Base-by-base conservation (phyloP, 1,140 invertebrate species). In the Fopius arisanus region DNA sequence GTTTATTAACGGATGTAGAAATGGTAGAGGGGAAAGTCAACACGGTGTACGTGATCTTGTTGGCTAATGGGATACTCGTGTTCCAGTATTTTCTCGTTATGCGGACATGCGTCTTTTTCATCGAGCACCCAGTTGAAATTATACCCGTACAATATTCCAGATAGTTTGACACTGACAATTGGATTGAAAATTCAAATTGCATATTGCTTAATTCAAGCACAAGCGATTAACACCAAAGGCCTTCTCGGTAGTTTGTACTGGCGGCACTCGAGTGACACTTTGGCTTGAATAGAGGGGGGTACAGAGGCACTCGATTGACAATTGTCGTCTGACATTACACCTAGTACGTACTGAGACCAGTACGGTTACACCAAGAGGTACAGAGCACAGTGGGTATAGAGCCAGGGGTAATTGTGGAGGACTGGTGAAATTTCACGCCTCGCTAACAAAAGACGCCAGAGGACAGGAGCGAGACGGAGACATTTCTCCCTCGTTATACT, bases 11-110 rank as follows among this genome's bases (percentile, higher is more conserved):
- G 68, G 72, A 69, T 33, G 65, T 75, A 74, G 19, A 21, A 40
- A 33, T 37, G 66, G 70, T n/a, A 16, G 62, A 69, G 59, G 68
- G 48, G 51, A 70, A 54, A 75, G 26, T 62, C 41, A 63, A 54
- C 51, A 76, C 78, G 80, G 82, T 77, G 79, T 78, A 83, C 82
- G 82, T 85, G 83, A 83, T 85, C 84, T 83, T 85, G 84, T 84
- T 84, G 82, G 84, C 84, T 86, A 86, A 86, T 86, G 84, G 84
- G 80, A 81, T 84, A 86, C 83, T 84, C 84, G 81, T 86, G 84
- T 86, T 85, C 83, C 78, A 81, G 83, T 84, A 83, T 86, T 80
- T 81, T 81, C 79, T 78, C 77, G 69, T 78, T 67, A 77, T 78
- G 82, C 78, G 80, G 82, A 83, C 80, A 85, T 85, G 84, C 78